Percentiles rank a stretch among this genome's conserved stretches.
Conservation (phyloP, 2,113 vertebrate genomes). For the Porphyrio hochstetteri region DNA sequence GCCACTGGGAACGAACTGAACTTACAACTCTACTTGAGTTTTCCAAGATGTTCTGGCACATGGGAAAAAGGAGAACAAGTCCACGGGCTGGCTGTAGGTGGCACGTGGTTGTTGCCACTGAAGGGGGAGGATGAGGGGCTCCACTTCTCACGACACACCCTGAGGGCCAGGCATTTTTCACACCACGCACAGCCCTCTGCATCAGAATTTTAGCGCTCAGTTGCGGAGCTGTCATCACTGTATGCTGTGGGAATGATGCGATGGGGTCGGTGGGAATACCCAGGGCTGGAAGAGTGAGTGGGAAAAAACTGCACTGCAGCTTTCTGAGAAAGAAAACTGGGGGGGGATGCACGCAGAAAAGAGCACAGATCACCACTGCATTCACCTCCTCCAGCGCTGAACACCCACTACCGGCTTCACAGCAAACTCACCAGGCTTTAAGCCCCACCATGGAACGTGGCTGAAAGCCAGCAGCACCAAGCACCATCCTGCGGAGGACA, state of each 20-base stretch:
- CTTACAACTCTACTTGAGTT: not conserved
- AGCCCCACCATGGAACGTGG: rapidly evolving
- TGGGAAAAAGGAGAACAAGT: not conserved
- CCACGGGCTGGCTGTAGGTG: not conserved
- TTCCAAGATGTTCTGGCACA: not conserved
- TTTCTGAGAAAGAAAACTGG: not conserved
- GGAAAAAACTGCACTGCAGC: not conserved
- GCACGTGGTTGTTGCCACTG: rapidly evolving
- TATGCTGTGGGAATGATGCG: not conserved
- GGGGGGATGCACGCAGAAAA: not conserved
- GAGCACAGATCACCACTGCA: not conserved
- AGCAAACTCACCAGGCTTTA: not conserved
- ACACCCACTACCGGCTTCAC: not conserved
- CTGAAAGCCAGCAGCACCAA: not conserved
- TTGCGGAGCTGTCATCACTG: not conserved
- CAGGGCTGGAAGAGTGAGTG: not conserved
- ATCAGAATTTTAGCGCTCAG: not conserved
- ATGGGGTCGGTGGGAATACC: not conserved
- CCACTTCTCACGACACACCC: not conserved
- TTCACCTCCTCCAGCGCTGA: not conserved
- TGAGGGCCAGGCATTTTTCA: not conserved
- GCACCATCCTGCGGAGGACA: not conserved
- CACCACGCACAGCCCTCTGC: not conserved
- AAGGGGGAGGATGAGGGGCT: not conserved
- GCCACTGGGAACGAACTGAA: not conserved